Percentiles rank a stretch among this genome's conserved stretches.
These are phyloP conservation scores for Azorinus chamasolen DNA, from an alignment of 2,888 invertebrate genomes.

Conservation along the genomic window DNA sequence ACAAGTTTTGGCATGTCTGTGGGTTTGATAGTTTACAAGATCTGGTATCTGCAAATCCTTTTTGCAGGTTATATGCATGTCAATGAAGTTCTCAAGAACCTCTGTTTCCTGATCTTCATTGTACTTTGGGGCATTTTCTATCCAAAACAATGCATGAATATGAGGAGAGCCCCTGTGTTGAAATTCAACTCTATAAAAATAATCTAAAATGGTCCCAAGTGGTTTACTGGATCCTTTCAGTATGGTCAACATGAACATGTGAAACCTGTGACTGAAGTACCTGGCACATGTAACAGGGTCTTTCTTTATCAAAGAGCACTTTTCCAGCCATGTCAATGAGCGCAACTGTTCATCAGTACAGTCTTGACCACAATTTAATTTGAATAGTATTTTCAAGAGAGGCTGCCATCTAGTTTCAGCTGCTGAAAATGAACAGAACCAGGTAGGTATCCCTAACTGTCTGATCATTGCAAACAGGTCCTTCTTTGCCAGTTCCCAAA, in stretches of 20 bases:
- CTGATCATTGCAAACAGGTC: conserved; percentile 34
- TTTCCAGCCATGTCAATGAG: conserved; percentile 3
- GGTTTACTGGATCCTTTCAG: conserved; percentile 7
- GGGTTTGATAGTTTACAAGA: too few species aligned
- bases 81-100: too few species aligned
- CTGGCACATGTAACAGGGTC: conserved; percentile 57
- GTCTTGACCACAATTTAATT: conserved; percentile 9
- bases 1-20: too few species aligned
- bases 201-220: conserved; percentile 9
- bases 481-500: conserved; percentile 49
- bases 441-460: conserved; percentile 11
- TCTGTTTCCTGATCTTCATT: not conserved
- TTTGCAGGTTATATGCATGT: too few species aligned
- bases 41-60: too few species aligned
- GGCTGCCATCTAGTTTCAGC: conserved; percentile 6
- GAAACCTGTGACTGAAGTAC: conserved; percentile 22
- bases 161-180: conserved; percentile 67
- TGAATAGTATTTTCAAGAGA: not conserved
- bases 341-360: conserved; percentile 13
- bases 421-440: conserved; percentile 20
- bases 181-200: conserved; percentile 53
- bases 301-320: conserved; percentile 25
- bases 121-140: conserved; percentile 7
- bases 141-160: conserved; percentile 56
- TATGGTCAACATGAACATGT: conserved; percentile 17